Evolutionary conservation across 2,113 vertebrate species (phyloP), one percentile per base, ranked within the genome.

Genomic region (Psittacula cyanocephala): DNA sequence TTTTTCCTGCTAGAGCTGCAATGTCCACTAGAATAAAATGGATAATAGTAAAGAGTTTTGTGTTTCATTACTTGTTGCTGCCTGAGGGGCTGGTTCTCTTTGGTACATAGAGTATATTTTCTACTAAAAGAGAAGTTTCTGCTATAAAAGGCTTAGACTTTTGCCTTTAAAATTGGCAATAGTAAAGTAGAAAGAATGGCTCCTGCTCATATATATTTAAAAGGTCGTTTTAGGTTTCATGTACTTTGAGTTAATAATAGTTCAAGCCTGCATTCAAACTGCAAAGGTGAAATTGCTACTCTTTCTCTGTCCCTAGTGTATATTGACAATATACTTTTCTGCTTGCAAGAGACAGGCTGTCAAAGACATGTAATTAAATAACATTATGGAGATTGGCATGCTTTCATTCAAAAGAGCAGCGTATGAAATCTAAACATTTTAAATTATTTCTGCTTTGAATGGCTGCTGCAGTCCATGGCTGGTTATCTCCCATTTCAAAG

Each of bases 401-500:
- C 69, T 92, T 94, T 93, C 81, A 62, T 88, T 67, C 1, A 9
- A 86, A 88, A 88, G 81, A 28, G 35, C 55, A 67, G 12, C 1
- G 3, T 83, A 57, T 63, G 24, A 88, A 92, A 77, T 57, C 39
- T 89, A 92, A 95, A 93, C 64, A 89, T 57, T 79, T 72, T 0
- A 27, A 39, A 47, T 33, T 4, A 67, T 46, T 81, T 81, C 85
- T 90, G 44, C 65, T 82, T 59, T 75, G 86, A 96, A 91, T 86
- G 90, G 84, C 75, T 84, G 43, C 81, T 81, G 23, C 4, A n/a
- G 89, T 47, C 79, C 55, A 47, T 29, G 79, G 49, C 70, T 93
- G 64, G 53, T 93, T 95, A 89, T 86, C 82, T 95, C 67, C 65
- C 7, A 6, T 95, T 93, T 91, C 91, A 94, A 93, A 96, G 94